These are phyloP conservation scores for Sinodicranocentrus sp. DNA, from an alignment of 2,888 invertebrate species.

Conservation along the genomic window DNA sequence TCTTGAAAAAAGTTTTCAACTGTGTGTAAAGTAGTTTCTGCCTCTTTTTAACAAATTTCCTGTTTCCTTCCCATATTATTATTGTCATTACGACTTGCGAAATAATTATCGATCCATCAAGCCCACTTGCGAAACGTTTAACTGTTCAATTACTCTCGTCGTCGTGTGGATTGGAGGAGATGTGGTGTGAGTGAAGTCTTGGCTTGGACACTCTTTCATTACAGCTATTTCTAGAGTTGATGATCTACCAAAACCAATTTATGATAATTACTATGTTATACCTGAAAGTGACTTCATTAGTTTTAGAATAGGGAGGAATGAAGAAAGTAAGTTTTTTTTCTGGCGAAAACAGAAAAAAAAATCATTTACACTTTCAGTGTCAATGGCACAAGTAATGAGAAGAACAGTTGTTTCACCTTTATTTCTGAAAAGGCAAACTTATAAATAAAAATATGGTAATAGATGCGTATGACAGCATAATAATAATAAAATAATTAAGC, in stretches of 20 bases:
- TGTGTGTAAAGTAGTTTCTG: not conserved
- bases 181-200: not conserved
- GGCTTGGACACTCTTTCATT: constrained; percentile 7
- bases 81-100: constrained; percentile 3
- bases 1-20: constrained; percentile 2
- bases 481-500: not conserved
- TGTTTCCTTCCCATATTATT: constrained; percentile 23
- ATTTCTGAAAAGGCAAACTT: not conserved
- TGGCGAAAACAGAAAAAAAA: no score
- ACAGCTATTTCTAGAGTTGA: not conserved
- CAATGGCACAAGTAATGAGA: constrained; percentile 18
- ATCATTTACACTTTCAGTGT: constrained; percentile 2
- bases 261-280: constrained; percentile 35
- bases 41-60: constrained; percentile 19
- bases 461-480: not conserved
- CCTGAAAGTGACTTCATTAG: constrained; percentile 41
- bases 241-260: not conserved
- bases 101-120: constrained; percentile 22
- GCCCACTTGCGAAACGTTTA: not conserved
- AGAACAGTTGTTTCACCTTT: not conserved
- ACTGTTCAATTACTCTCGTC: no score
- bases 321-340: not conserved
- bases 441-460: not conserved
- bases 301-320: not conserved
- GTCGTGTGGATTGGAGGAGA: no score